phyloP scores from a whole-genome alignment of 2,888 invertebrate species.

The Platerodrilus igneus region DNA sequence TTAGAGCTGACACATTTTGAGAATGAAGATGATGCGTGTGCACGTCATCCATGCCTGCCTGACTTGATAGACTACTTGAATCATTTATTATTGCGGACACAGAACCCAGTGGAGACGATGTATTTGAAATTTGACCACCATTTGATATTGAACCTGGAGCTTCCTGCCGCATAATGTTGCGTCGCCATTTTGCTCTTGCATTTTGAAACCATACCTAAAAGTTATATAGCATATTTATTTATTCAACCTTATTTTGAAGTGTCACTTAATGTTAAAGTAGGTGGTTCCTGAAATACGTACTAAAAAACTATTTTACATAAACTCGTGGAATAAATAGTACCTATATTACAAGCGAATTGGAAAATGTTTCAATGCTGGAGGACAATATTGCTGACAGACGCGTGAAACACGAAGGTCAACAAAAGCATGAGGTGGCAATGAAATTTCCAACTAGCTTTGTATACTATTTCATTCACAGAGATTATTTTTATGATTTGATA shows the following conservation, averaged over 20 bases:
- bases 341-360: too few relatives aligned
- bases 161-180: constrained; percentile 87
- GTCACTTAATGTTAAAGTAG: not conserved
- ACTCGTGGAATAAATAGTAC: too few relatives aligned
- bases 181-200: constrained; percentile 95
- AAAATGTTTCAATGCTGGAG: too few relatives aligned
- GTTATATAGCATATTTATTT: constrained; percentile 11
- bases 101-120: constrained; percentile 38
- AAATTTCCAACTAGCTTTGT: too few relatives aligned
- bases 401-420: too few relatives aligned
- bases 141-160: constrained; percentile 37
- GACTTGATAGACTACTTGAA: constrained; percentile 50
- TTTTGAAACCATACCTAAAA: constrained; percentile 98
- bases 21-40: constrained; percentile 55
- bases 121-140: constrained; percentile 37
- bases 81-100: constrained; percentile 48
- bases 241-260: not conserved
- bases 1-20: constrained; percentile 44
- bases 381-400: too few relatives aligned
- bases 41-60: constrained; percentile 51
- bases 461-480: too few relatives aligned
- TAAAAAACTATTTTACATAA: not conserved
- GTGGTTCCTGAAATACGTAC: not conserved
- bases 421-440: too few relatives aligned
- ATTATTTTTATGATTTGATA: too few relatives aligned